phyloP scores from a whole-genome alignment of 2,113 vertebrate species.

The Podilymbus podiceps region DNA sequence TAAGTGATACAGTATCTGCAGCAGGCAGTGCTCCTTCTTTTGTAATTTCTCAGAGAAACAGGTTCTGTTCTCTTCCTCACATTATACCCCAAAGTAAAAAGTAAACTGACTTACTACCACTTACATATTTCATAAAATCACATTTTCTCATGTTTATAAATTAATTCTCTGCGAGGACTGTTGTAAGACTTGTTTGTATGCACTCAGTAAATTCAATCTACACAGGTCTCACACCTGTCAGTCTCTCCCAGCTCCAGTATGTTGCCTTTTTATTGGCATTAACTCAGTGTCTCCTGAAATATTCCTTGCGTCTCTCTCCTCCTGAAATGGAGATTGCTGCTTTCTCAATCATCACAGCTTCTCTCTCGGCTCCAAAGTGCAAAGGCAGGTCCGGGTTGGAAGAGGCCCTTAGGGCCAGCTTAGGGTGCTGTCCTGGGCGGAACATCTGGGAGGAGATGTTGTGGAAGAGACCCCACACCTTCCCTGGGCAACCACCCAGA shows the following conservation, averaged over 20 bases:
- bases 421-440: accelerated
- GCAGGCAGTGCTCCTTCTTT: background rate
- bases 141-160: slow-evolving; percentile 28
- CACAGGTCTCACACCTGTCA: background rate
- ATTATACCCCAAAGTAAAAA: background rate
- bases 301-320: background rate
- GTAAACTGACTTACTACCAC: slow-evolving; percentile 4
- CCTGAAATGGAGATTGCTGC: background rate
- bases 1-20: background rate
- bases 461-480: background rate
- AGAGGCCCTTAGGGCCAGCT: background rate
- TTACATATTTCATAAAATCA: background rate
- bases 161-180: background rate
- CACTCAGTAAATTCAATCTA: background rate
- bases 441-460: background rate
- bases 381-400: background rate
- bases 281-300: background rate
- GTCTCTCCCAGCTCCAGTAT: background rate
- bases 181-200: background rate
- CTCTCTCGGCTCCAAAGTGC: background rate
- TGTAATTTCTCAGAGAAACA: background rate
- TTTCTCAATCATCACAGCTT: background rate
- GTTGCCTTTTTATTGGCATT: background rate
- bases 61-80: background rate
- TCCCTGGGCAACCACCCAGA: background rate